phyloP scores from a whole-genome alignment of 2,888 invertebrate species.

The Nomada fucata region DNA sequence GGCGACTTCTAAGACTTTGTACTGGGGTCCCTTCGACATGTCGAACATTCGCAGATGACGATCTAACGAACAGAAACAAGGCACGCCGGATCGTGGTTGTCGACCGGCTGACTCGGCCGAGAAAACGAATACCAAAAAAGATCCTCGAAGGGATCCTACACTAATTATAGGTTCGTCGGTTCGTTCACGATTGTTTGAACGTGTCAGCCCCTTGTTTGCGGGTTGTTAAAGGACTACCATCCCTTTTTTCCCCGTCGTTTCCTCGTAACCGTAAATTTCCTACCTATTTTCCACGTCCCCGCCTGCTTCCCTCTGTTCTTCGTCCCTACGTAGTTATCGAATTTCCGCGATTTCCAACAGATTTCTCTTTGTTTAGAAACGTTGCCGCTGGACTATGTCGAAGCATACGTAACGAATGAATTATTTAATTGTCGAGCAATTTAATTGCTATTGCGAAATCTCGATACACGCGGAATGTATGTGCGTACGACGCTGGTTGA shows the following conservation, averaged over 20 bases:
- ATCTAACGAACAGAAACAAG: conserved; percentile 63
- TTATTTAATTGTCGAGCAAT: too few species aligned
- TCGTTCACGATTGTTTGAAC: conserved; percentile 76
- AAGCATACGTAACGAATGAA: too few species aligned
- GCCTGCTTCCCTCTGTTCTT: background rate
- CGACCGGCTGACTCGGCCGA: conserved; percentile 50
- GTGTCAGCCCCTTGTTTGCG: conserved; percentile 81
- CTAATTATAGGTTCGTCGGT: conserved; percentile 80
- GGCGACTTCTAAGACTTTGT: conserved; percentile 75
- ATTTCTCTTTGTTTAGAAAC: too few species aligned
- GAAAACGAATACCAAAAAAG: conserved; percentile 71
- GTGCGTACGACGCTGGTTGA: background rate
- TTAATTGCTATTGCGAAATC: too few species aligned
- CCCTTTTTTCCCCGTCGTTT: conserved; percentile 38
- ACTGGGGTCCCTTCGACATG: conserved; percentile 46
- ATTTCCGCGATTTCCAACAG: background rate
- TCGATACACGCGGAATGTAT: too few species aligned
- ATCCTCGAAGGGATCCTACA: conserved; percentile 73
- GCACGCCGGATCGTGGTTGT: conserved; percentile 48
- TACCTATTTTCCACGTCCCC: conserved; percentile 20
- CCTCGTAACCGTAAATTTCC: conserved; percentile 50
- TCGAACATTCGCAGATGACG: conserved; percentile 70
- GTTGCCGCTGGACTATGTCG: too few species aligned
- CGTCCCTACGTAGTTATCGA: too few species aligned
- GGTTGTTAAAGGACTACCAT: conserved; percentile 76